Conservation (phyloP, 2,888 invertebrate genomes). For the Caenorhabditis zanzibari region DNA sequence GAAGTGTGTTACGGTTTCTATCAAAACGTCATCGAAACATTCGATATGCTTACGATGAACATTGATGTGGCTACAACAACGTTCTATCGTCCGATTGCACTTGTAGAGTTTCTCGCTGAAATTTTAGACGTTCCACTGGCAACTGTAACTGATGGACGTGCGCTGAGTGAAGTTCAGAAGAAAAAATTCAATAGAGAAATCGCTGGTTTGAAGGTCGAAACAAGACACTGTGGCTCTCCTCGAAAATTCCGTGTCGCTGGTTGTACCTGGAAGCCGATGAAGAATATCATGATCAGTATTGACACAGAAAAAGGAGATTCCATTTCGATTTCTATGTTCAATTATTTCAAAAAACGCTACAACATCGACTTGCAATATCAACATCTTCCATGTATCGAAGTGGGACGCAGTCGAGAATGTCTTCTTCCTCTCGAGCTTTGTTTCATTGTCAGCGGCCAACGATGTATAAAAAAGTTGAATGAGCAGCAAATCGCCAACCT, state of each 20-base stretch:
- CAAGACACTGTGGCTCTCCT: conserved; percentile 37
- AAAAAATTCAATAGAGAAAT: conserved; percentile 59
- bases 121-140: conserved; percentile 51
- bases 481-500: conserved; percentile 61
- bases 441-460: conserved; percentile 50
- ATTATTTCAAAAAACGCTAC: conserved; percentile 57
- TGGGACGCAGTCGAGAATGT: conserved; percentile 27
- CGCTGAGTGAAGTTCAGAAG: conserved; percentile 51
- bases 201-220: conserved; percentile 57
- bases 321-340: conserved; percentile 18
- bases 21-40: conserved; percentile 57
- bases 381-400: conserved; percentile 65
- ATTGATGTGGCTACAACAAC: conserved; percentile 65
- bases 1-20: conserved; percentile 67
- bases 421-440: conserved; percentile 60
- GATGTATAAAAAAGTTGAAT: conserved; percentile 61
- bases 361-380: conserved; percentile 27
- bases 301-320: not conserved
- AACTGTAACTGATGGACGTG: conserved; percentile 47
- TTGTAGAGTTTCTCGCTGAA: conserved; percentile 62
- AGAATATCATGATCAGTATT: conserved; percentile 4
- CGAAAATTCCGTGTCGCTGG: conserved; percentile 50
- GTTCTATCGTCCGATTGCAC: conserved; percentile 56
- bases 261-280: conserved; percentile 57
- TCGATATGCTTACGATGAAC: conserved; percentile 51